Conservation (phyloP, 2,797 vertebrate genomes). For the Hephaestus fuliginosus region DNA sequence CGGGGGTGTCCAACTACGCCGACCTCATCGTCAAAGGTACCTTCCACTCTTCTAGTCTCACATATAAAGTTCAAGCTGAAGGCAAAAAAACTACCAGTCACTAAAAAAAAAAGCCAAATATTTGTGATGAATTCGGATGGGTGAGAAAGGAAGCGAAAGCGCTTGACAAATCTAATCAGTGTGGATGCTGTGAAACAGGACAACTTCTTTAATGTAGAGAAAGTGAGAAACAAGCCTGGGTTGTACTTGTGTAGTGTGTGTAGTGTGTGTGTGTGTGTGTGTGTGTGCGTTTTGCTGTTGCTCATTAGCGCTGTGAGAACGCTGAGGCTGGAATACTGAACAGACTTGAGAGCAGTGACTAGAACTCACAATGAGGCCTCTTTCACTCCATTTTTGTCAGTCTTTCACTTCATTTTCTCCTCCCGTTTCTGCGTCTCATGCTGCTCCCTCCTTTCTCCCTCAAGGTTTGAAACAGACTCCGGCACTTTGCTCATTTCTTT, state of each 20-base stretch:
- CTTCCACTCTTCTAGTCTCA: not conserved
- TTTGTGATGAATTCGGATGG: conserved; percentile 6
- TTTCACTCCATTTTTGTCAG: conserved; percentile 38
- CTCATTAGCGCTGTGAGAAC: conserved; percentile 58
- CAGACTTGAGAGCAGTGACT: conserved; percentile 57
- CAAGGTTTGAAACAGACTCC: not conserved
- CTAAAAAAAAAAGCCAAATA: not conserved
- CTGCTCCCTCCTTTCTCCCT: not conserved
- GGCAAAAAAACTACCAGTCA: not conserved
- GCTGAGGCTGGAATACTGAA: conserved; percentile 67
- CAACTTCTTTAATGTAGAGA: conserved; percentile 32
- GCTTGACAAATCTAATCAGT: conserved; percentile 18
- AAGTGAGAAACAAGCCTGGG: conserved; percentile 30
- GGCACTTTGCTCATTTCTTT: not conserved
- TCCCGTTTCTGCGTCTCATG: not conserved
- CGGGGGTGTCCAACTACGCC: conserved; percentile 96
- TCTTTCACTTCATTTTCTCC: conserved; percentile 12
- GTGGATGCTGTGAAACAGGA: conserved; percentile 24
- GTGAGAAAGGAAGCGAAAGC: not conserved
- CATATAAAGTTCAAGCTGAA: not conserved
- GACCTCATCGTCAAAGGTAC: conserved; percentile 90
- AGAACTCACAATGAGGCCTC: conserved; percentile 58
- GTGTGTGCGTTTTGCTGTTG: conserved; percentile 52
- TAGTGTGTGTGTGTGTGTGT: conserved; percentile 25
- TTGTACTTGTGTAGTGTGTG: conserved; percentile 26